Conservation (phyloP, 1,140 invertebrate species). For the Drosophila triauraria region DNA sequence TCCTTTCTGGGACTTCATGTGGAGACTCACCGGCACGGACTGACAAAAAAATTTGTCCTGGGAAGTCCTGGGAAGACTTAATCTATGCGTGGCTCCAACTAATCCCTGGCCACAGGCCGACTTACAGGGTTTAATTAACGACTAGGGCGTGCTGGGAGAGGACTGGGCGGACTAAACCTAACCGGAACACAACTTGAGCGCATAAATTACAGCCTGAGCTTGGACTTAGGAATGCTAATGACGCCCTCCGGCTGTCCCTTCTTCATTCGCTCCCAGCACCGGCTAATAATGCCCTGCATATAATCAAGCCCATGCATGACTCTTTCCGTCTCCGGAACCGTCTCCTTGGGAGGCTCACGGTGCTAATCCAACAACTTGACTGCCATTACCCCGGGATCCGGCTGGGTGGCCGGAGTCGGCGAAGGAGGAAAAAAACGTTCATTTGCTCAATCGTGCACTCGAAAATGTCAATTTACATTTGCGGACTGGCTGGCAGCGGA, state of each 20-base stretch:
- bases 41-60: slow-evolving; percentile 18
- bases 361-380: slow-evolving; percentile 80
- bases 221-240: slow-evolving; percentile 62
- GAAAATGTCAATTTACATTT: slow-evolving; percentile 84
- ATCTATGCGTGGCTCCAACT: slow-evolving; percentile 31
- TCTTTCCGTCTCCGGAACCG: slow-evolving; percentile 8
- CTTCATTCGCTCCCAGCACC: slow-evolving; percentile 13
- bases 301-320: slow-evolving; percentile 73
- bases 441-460: slow-evolving; percentile 83
- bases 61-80: slow-evolving; percentile 29
- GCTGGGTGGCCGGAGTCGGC: slow-evolving; percentile 3
- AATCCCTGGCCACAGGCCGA: slow-evolving; percentile 40
- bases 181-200: slow-evolving; percentile 41
- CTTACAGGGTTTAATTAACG: slow-evolving; percentile 60
- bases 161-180: slow-evolving; percentile 32
- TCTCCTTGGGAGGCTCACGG: slow-evolving; percentile 46
- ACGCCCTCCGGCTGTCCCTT: slow-evolving; percentile 49
- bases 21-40: slow-evolving; percentile 45
- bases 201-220: slow-evolving; percentile 64
- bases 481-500: slow-evolving; percentile 61
- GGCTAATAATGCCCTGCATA: slow-evolving; percentile 70
- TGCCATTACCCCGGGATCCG: slow-evolving; percentile 64
- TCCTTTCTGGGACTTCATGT: not conserved
- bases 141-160: slow-evolving; percentile 7
- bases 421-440: slow-evolving; percentile 61